Base-by-base conservation (phyloP, 2,797 vertebrate genomes). In the Danio albolineatus region DNA sequence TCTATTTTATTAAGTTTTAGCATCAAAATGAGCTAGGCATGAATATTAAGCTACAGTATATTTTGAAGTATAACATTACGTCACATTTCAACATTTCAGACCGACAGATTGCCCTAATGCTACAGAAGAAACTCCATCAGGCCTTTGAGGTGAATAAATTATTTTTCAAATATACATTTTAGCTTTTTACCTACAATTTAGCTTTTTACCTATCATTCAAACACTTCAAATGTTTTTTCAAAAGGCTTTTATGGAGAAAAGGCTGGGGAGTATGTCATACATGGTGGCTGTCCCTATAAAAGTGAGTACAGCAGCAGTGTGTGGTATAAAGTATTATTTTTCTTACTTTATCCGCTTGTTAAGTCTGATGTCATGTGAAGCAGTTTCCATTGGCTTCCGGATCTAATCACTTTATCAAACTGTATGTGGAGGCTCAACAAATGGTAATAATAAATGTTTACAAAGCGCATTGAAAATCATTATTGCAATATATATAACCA, bases 71-170 rank as follows among this genome's bases (percentile, higher is more conserved):
- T n/a, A n/a, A n/a, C n/a, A n/a, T n/a, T n/a, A n/a, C n/a, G n/a
- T n/a, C n/a, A n/a, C 10, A 36, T 43, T 84, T 28, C 48, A 95
- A 56, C 10, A 36, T 43, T 84, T 28, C 48, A 95, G 94, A 95
- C 88, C 89, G 73, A 79, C 94, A 95, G 80, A 92, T 94, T 78
- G 93, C 91, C 46, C 0, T 93, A 0, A 95, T 93, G 92, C 88
- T 95, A 60, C 92, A 95, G 87, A 89, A 92, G 60, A 93, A 95
- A 80, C 76, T 95, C 2, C 90, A 92, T 0, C 89, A 93, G 6
- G 93, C 94, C 12, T 94, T 94, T 82, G 84, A 94, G 93, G 94
- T 62, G 4, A 39, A 7, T 70, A 1, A 74, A 21, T 10, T 5
- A 28, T 17, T 13, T 5, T 10, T 3, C n/a, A 44, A 43, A n/a